Evolutionary conservation across 2,888 invertebrate genomes (phyloP), one percentile per base, ranked within the genome.

Genomic region (Synergus laeviventris): DNA sequence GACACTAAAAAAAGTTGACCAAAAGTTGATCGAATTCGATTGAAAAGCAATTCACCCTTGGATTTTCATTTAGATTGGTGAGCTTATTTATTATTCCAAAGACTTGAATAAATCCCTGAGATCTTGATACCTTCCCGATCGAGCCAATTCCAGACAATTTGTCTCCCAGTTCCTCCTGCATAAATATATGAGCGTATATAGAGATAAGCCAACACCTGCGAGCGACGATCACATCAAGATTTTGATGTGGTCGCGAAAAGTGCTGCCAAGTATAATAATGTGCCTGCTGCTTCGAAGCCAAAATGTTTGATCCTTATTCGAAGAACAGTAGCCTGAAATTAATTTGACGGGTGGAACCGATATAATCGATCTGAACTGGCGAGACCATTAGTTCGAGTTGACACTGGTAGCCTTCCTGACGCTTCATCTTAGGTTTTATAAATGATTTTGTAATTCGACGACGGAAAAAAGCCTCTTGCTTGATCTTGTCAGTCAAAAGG

Each of bases 351-450:
- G 49, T 45, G n/a, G 70, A 70, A 45, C 45, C 49, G n/a, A 70
- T 70, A 70, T 70, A 49, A 70, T 70, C 70, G 70, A 70, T 70
- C 70, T 49, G 70, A 45, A 24, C 70, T 70, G 70, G 62, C 45
- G 49, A 59, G 75, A 73, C 64, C 80, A 80, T 80, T 80, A 80
- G 80, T 80, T 60, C 74, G 49, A 62, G 59, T 76, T 76, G 79
- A 78, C 79, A 79, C 78, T 76, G 66, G 73, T 66, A 74, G 75
- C 75, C 18, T 49, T 45, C 18, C 24, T 4, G 59, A 54, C 39
- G 54, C 18, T 60, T 54, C 61, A 38, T 62, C 70, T 38, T 24
- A 39, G 38, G 74, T 45, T 76, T 78, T 78, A 78, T 78, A 80
- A 80, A 80, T 80, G 78, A 78, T 78, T 80, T 78, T 74, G 76